These are phyloP conservation scores for Volucella inanis DNA, from an alignment of 2,888 invertebrate species.

Conservation along the genomic window DNA sequence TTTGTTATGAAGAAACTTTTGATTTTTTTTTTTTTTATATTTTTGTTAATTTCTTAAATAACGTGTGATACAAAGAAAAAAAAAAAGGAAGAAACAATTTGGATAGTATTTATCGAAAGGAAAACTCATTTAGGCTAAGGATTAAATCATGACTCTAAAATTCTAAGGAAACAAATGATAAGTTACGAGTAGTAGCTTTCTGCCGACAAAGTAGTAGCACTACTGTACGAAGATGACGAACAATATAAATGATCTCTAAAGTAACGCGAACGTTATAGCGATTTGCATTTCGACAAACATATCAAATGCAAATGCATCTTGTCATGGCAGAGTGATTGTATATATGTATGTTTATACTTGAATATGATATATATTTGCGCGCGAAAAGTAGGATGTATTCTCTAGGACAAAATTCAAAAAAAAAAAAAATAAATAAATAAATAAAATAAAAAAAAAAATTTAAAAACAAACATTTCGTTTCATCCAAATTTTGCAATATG, in stretches of 20 bases:
- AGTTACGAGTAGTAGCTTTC: conserved; percentile 17
- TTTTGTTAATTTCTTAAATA: conserved; percentile 50
- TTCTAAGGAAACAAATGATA: conserved; percentile 56
- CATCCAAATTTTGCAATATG: too few relatives aligned
- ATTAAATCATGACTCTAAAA: conserved; percentile 68
- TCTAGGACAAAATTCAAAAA: conserved; percentile 66
- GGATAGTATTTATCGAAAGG: conserved; percentile 68
- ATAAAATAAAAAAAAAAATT: conserved; percentile 6
- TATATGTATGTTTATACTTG: conserved; percentile 54
- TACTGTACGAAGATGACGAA: too few relatives aligned
- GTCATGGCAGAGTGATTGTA: conserved; percentile 62
- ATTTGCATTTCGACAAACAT: conserved; percentile 53
- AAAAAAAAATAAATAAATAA: too few relatives aligned
- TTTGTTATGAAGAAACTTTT: conserved; percentile 39
- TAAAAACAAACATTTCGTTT: conserved; percentile 8
- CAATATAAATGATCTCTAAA: conserved; percentile 52
- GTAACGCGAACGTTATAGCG: neutral
- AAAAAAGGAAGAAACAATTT: conserved; percentile 25
- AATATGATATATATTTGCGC: conserved; percentile 34
- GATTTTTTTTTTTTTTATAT: conserved; percentile 35
- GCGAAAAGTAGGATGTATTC: conserved; percentile 60
- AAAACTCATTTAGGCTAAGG: conserved; percentile 62
- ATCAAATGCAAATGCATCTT: conserved; percentile 49
- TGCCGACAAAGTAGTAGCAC: conserved; percentile 31
- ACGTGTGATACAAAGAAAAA: conserved; percentile 59